Base-by-base conservation (phyloP, 2,797 vertebrate species). In the Hephaestus fuliginosus region DNA sequence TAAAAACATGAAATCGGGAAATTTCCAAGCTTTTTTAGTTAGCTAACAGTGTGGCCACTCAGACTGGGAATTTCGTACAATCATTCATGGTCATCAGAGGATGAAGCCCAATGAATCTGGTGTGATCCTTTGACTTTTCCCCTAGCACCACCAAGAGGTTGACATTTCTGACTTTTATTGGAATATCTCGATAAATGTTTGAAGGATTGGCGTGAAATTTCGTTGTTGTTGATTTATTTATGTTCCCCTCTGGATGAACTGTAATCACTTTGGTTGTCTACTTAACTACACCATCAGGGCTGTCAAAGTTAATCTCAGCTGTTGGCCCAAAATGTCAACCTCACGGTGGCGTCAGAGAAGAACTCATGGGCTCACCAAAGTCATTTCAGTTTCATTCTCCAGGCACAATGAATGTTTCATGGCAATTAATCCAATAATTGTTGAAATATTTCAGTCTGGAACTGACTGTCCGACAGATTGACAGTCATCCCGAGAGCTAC, bases 381-480 rank as follows among this genome's bases (percentile, higher is more conserved):
- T 36, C 67, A 56, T 53, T n/a, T 33, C 6, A 30, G 67, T 28
- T 18, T 71, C 18, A 52, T 63, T 36, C 58, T 52, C 33, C 52
- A 33, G 33, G 17, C 15, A 43, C 5, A 28, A 46, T 70, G 22
- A 70, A 64, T 41, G 60, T 51, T 30, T 25, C 2, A 66, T 25
- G 14, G 4, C 46, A 72, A 53, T 62, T 6, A 18, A 30, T 61
- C 8, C 0, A 28, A 17, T 53, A 65, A 3, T 60, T 46, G 25
- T 25, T 22, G 20, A 53, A n/a, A 53, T 41, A 18, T 49, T 72
- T 76, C 36, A 76, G 17, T 63, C 39, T 58, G n/a, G 25, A 75
- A 65, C 25, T 17, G 5, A 73, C 28, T 13, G 1, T 49, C 25
- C 20, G 0, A 36, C 12, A 3, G 67, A 30, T 25, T 0, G 2